phyloP scores from a whole-genome alignment of 1,140 invertebrate genomes.

The Arion vulgaris region DNA sequence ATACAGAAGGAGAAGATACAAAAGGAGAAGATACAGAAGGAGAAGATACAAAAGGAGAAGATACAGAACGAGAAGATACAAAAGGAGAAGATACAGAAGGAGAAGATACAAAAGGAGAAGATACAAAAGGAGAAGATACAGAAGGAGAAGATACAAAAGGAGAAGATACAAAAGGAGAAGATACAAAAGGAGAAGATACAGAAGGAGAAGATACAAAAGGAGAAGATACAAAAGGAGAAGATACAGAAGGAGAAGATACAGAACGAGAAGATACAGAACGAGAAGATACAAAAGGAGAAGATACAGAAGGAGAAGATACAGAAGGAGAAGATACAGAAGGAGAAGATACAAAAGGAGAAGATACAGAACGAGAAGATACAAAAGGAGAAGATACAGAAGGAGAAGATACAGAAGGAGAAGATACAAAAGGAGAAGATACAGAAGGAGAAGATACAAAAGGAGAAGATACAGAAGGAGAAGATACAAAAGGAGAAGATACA shows the following conservation, averaged over 20 bases:
- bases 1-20: not conserved
- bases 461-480: not conserved
- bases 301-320: too few species aligned
- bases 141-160: constrained; percentile 19
- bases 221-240: too few species aligned
- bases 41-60: not conserved
- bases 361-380: too few species aligned
- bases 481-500: not conserved
- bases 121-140: not conserved
- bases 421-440: not conserved
- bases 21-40: not conserved
- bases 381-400: too few species aligned
- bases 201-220: too few species aligned
- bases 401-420: not conserved
- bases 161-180: constrained; percentile 6
- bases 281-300: too few species aligned
- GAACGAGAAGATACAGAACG: too few species aligned
- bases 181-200: not conserved
- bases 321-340: too few species aligned
- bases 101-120: not conserved
- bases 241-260: too few species aligned
- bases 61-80: not conserved
- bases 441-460: not conserved
- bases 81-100: not conserved
- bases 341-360: too few species aligned